Conservation (phyloP, 2,888 invertebrate genomes). For the Brachyptera risi region DNA sequence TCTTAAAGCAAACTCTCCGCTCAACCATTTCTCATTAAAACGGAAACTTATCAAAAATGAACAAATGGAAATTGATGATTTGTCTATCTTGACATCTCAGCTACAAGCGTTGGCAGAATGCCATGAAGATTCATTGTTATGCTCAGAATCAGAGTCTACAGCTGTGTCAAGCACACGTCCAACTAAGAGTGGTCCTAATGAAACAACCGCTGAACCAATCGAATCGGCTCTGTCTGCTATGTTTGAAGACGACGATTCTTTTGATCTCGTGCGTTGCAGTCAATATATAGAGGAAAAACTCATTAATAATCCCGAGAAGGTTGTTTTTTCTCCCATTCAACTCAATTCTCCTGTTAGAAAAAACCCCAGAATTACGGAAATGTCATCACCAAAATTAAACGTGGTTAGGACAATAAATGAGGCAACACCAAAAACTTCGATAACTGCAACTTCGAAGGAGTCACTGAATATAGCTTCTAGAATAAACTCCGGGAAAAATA, state of each 20-base stretch:
- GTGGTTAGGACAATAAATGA: too few relatives aligned
- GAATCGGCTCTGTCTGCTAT: too few relatives aligned
- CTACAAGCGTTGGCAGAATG: neutral
- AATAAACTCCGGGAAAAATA: too few relatives aligned
- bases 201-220: too few relatives aligned
- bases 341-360: neutral
- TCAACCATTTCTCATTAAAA: slow-evolving; percentile 7
- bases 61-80: neutral
- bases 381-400: neutral
- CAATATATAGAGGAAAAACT: slow-evolving; percentile 15
- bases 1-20: slow-evolving; percentile 1
- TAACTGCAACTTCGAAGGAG: too few relatives aligned
- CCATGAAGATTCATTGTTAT: neutral
- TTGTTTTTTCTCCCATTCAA: neutral
- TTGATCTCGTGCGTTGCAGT: slow-evolving; percentile 6
- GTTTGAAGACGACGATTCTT: slow-evolving; percentile 11
- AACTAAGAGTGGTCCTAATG: too few relatives aligned
- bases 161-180: too few relatives aligned
- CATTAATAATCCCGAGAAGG: neutral
- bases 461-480: too few relatives aligned
- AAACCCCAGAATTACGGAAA: neutral
- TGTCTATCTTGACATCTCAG: neutral
- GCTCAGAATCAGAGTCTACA: too few relatives aligned
- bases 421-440: too few relatives aligned
- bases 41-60: slow-evolving; percentile 8